phyloP scores from a whole-genome alignment of 1,140 invertebrate species.

The Lycorma delicatula region DNA sequence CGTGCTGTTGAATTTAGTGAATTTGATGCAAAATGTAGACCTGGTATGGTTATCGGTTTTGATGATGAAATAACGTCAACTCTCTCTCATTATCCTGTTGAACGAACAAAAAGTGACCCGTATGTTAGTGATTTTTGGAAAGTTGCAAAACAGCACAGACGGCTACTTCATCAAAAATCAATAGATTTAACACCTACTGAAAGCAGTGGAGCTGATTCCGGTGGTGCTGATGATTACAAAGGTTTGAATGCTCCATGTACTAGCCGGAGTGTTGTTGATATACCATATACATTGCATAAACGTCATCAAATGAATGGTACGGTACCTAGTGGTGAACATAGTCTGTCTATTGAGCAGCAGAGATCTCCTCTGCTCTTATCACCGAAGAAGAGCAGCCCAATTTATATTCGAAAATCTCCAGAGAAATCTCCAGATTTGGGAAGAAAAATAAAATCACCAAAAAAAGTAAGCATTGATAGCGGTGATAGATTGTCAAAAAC shows the following conservation, averaged over 20 bases:
- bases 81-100: constrained; percentile 41
- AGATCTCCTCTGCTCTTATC: constrained; percentile 17
- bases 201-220: constrained; percentile 19
- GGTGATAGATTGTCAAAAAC: constrained; percentile 44
- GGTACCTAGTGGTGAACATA: constrained; percentile 41
- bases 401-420: constrained; percentile 18
- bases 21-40: constrained; percentile 42
- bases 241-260: constrained; percentile 10
- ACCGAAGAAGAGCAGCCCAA: constrained; percentile 12
- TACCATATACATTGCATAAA: constrained; percentile 74
- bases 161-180: constrained; percentile 74
- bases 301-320: constrained; percentile 74
- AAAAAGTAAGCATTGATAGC: not conserved
- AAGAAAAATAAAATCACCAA: constrained; percentile 39
- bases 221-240: not conserved
- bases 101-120: constrained; percentile 75
- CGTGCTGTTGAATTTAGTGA: constrained; percentile 36
- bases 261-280: constrained; percentile 52
- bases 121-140: constrained; percentile 40
- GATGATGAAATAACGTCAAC: constrained; percentile 41
- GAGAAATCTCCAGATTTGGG: constrained; percentile 35
- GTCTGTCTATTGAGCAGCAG: constrained; percentile 13
- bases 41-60: constrained; percentile 40
- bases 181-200: constrained; percentile 74
- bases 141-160: constrained; percentile 25